Evolutionary conservation across 1,140 invertebrate species (phyloP), one percentile per base, ranked within the genome.

Genomic region (Sitophilus oryzae): DNA sequence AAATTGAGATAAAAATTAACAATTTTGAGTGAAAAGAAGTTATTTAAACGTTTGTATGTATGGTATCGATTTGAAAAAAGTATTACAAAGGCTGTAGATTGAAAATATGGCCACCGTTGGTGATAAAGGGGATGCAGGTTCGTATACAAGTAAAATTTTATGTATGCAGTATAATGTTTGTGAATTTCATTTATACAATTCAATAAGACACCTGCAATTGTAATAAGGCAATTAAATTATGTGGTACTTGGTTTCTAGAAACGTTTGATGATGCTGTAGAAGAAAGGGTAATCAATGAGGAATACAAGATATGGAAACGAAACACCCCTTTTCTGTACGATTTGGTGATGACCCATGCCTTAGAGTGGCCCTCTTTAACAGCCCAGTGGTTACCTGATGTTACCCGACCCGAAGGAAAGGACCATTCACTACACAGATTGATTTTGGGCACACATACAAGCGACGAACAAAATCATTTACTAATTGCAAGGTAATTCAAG

Each of bases 221-320:
- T n/a, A n/a, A n/a, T n/a, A n/a, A n/a, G n/a, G n/a, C n/a, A n/a
- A n/a, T n/a, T n/a, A n/a, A n/a, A n/a, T n/a, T n/a, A n/a, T n/a
- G n/a, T n/a, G n/a, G n/a, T n/a, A n/a, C n/a, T n/a, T n/a, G n/a
- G n/a, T n/a, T 49, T 49, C 11, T 37, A 46, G 5, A 46, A 35
- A 43, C 25, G 23, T 11, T 43, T 19, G 1, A 42, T 15, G 16
- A 37, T 34, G 18, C 30, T 16, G 93, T 97, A 9, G 97, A 99
- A 72, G 97, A 99, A 72, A 83, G 96, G 58, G 91, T 99, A 36
- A 99, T 99, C 51, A 99, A 99, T 74, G 97, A 99, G 76, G 97
- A 99, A 70, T 99, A 99, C 73, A 99, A 99, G 78, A 96, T 97
- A 77, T 97, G 94, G 94, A 97, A 98, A 72, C 97, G 97, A 71